These are phyloP conservation scores for Bombus vancouverensis DNA, from an alignment of 1,140 invertebrate genomes.

Conservation along the genomic window DNA sequence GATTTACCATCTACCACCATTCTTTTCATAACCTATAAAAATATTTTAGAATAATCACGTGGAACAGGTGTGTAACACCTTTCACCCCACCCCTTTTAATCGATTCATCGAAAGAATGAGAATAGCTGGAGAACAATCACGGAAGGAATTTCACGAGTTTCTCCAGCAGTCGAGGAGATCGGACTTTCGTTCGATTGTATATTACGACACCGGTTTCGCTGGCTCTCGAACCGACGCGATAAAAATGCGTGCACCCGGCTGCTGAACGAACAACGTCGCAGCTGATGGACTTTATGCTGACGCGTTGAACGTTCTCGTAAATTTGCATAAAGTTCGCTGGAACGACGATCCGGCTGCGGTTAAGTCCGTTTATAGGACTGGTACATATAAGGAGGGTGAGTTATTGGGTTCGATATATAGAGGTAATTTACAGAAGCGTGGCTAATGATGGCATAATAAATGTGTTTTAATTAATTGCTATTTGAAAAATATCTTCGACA, in stretches of 20 bases:
- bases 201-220: slow-evolving; percentile 30
- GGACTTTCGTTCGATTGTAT: slow-evolving; percentile 24
- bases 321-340: slow-evolving; percentile 26
- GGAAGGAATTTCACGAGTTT: slow-evolving; percentile 21
- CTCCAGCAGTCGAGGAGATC: not conserved
- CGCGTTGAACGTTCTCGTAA: slow-evolving; percentile 26
- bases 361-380: slow-evolving; percentile 21
- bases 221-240: slow-evolving; percentile 22
- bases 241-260: slow-evolving; percentile 52
- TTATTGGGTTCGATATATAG: slow-evolving; percentile 1
- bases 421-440: not conserved
- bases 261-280: slow-evolving; percentile 38
- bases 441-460: not conserved
- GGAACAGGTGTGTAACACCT: not conserved
- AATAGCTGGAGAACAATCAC: not conserved
- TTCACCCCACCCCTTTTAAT: too few relatives aligned
- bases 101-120: not conserved
- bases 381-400: slow-evolving; percentile 16
- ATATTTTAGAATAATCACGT: not conserved
- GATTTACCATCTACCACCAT: not conserved
- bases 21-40: not conserved
- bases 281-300: slow-evolving; percentile 43
- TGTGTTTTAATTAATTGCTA: not conserved
- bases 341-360: not conserved
- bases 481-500: not conserved